Evolutionary conservation across 2,888 invertebrate species (phyloP), one percentile per base, ranked within the genome.

Genomic region (Apamea sordens): DNA sequence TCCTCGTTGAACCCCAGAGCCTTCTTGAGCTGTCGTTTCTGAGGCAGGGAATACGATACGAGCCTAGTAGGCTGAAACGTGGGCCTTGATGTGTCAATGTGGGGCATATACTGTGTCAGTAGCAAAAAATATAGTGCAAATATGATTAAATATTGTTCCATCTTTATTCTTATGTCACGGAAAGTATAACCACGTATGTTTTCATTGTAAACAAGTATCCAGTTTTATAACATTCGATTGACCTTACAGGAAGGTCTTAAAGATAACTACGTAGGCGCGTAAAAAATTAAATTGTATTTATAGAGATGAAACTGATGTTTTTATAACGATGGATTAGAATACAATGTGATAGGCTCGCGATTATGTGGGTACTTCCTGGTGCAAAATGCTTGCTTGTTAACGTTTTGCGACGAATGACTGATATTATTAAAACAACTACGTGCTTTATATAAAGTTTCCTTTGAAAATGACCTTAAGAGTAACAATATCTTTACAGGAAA

Each of bases 191-290:
- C 89, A 87, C 86, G 88, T 93, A 89, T 94, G 94, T 91, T 92
- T 90, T 89, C 89, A 92, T 93, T 93, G 91, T 92, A 86, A 91
- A 91, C 90, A 84, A 89, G 90, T 92, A 90, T 91, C 88, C 90
- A 92, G 94, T 94, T 96, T 93, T 96, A 95, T 95, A 95, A 95
- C 90, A 93, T 93, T 89, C 83, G 91, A 88, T 89, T 93, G 95
- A 95, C 96, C 96, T 96, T 91, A 92, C 88, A 84, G 91, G 91
- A 93, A 94, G 94, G 92, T 90, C 93, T 93, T 87, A 87, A 88
- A 73, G 71, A 83, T 86, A 81, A 88, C 88, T 90, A 91, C 90
- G 86, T 83, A 88, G 84, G 71, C 68, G 69, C 72, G 80, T 77
- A 89, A 90, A 87, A 82, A 81, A 69, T 61, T 63, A 71, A 77